Base-by-base conservation (phyloP, 2,113 vertebrate genomes). In the Pseudorasbora parva region DNA sequence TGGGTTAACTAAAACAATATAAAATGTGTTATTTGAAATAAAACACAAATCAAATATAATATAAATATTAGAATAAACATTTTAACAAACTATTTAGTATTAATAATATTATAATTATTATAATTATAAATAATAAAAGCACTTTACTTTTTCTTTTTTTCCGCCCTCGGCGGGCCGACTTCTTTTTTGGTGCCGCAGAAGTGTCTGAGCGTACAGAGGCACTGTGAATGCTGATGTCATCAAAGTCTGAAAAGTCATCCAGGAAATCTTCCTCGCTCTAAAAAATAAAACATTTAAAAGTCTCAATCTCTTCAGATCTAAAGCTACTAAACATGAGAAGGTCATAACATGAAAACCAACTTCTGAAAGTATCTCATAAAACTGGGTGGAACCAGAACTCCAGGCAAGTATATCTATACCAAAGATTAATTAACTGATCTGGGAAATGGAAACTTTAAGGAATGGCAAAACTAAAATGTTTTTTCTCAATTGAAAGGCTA, bases 241-340 rank as follows among this genome's bases (percentile, higher is more conserved):
- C 98, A 0, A 98, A 94, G 92, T 99, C 98, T 0, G 97, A 99
- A 66, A 87, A 87, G 89, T 99, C 98, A 76, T 98, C 98, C 71
- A 95, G 93, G 66, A 98, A 97, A 43, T 99, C 98, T 73, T 99
- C 97, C 91, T 99, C 98, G 0, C 98, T 99, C 98, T 99, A 76
- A 79, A 15, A 78, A 62, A 17, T 8, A 41, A 66, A 8, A 41
- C n/a, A 84, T 30, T 43, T 51, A 45, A 54, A 54, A 54, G 17
- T 8, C 17, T 54, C 17, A n/a, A n/a, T n/a, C n/a, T n/a, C n/a
- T n/a, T n/a, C n/a, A 21, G 51, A 54, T 21, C 17, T 8, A 11
- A 27, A 66, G 1, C 27, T 7, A 33, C 25, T 33, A 66, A 66
- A 66, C 15, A 1, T 77, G 19, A 41, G 37, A 77, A 57, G 56